A percentile compares a stretch with the other conserved stretches of the same genome.
phyloP scores from a whole-genome alignment of 2,888 invertebrate genomes.

The Eristalis tenax region DNA sequence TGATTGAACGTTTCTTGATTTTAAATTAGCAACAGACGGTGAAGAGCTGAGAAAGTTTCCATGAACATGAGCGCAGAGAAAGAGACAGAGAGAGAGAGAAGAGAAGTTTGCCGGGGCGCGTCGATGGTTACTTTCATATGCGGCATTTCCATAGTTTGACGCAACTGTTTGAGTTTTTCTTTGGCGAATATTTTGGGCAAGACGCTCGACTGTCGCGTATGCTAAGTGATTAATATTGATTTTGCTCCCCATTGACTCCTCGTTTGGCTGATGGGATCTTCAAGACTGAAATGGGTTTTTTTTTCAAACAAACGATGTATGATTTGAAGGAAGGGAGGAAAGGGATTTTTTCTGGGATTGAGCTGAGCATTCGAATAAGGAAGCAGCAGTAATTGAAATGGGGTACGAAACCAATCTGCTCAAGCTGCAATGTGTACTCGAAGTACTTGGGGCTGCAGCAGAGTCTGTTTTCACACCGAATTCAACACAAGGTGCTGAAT shows the following conservation, averaged over 20 bases:
- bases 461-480: too few relatives aligned
- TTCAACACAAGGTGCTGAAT: too few relatives aligned
- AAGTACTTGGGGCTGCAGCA: too few relatives aligned
- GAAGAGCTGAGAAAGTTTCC: conserved; percentile 35
- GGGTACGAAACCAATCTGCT: too few relatives aligned
- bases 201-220: conserved; percentile 8
- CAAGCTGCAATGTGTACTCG: too few relatives aligned
- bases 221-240: conserved; percentile 47
- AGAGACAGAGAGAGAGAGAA: background rate
- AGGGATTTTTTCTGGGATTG: too few relatives aligned
- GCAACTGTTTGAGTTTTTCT: conserved; percentile 1
- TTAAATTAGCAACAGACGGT: conserved; percentile 61
- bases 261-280: background rate
- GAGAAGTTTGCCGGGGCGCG: background rate
- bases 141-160: conserved; percentile 21
- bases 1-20: conserved; percentile 71
- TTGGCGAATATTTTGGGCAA: conserved; percentile 2
- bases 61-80: conserved; percentile 3
- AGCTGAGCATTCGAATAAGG: too few relatives aligned
- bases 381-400: too few relatives aligned
- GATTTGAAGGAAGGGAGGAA: too few relatives aligned
- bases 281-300: background rate
- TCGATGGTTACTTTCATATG: background rate
- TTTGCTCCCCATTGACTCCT: background rate
- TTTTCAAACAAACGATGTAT: too few relatives aligned